Evolutionary conservation across 2,797 vertebrate genomes (phyloP), one percentile per base, ranked within the genome.

Genomic region (Pelochelys cantorii): DNA sequence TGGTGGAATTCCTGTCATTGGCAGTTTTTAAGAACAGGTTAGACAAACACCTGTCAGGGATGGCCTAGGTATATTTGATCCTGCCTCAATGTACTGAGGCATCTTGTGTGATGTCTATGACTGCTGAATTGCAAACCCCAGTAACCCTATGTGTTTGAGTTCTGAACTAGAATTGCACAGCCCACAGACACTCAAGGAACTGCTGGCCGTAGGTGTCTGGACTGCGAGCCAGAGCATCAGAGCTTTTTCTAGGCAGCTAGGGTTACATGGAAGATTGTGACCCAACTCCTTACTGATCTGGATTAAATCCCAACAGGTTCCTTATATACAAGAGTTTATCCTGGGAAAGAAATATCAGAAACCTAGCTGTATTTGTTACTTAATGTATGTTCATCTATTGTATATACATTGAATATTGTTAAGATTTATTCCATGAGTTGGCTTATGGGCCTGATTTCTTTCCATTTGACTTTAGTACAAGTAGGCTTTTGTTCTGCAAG

Each of bases 161-260:
- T 7, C 31, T 65, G 31, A 65, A n/a, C 31, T 15, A 65, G 31
- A 29, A 31, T 4, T 65, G 31, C 62, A n/a, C 62, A 65, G 23
- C 29, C 9, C 31, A n/a, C 31, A 4, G 15, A 65, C 15, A 18
- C 62, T 65, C 62, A 65, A n/a, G 62, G 31, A 65, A n/a, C 62
- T n/a, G 31, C 31, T n/a, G 15, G 7, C 31, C 9, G 62, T 18
- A n/a, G 31, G 1, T 18, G n/a, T n/a, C 31, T n/a, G 1, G 15
- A 7, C 62, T 65, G 62, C 4, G 31, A n/a, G 15, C 7, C 31
- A 65, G 13, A 62, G 13, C 29, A 29, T 13, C 60, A 62, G 29
- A 62, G 29, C 60, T 62, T 62, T 31, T 62, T 48, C 7, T 29
- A 65, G 31, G 31, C 31, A 65, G 7, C 7, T 31, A 65, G 31